A percentile compares a stretch with the other conserved stretches of the same genome.
phyloP scores from a whole-genome alignment of 64 coral and sea anemone genomes.

The Pocillopora verrucosa region DNA sequence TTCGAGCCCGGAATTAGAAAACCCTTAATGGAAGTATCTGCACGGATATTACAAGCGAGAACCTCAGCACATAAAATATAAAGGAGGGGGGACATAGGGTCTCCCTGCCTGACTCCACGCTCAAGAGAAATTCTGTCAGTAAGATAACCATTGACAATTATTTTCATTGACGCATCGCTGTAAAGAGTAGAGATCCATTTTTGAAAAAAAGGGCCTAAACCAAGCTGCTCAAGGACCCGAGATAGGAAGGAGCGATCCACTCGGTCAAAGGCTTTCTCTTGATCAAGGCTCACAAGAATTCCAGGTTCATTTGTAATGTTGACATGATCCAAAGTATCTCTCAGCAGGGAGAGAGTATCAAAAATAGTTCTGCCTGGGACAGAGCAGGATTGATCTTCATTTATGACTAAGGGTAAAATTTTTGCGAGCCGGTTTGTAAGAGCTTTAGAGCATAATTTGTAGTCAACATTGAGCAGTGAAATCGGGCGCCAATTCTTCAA shows the following conservation, averaged over 20 bases:
- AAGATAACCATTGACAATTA: not conserved
- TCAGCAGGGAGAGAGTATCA: not conserved
- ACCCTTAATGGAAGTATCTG: not conserved
- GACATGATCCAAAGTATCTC: slow-evolving; percentile 22
- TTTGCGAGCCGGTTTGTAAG: not conserved
- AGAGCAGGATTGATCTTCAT: slow-evolving; percentile 17
- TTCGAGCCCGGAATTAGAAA: not conserved
- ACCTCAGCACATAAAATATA: slow-evolving; percentile 37
- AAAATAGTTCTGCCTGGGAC: slow-evolving; percentile 35
- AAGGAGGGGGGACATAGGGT: slow-evolving; percentile 8
- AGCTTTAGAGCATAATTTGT: not conserved
- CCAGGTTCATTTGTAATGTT: not conserved
- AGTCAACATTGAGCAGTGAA: slow-evolving; percentile 4
- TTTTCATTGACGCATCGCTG: not conserved
- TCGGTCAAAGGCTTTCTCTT: slow-evolving; percentile 60
- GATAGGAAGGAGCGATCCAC: slow-evolving; percentile 29
- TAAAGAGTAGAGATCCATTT: slow-evolving; percentile 27
- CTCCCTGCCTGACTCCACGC: slow-evolving; percentile 52
- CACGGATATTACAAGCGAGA: not conserved
- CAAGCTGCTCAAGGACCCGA: slow-evolving; percentile 1
- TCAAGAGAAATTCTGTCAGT: not conserved
- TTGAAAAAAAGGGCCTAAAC: slow-evolving; percentile 1
- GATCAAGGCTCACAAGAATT: slow-evolving; percentile 10
- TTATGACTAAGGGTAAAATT: not conserved
- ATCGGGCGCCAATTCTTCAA: slow-evolving; percentile 7